Evolutionary conservation across 2,113 vertebrate species (phyloP).

Genomic region (Hemicordylus capensis): DNA sequence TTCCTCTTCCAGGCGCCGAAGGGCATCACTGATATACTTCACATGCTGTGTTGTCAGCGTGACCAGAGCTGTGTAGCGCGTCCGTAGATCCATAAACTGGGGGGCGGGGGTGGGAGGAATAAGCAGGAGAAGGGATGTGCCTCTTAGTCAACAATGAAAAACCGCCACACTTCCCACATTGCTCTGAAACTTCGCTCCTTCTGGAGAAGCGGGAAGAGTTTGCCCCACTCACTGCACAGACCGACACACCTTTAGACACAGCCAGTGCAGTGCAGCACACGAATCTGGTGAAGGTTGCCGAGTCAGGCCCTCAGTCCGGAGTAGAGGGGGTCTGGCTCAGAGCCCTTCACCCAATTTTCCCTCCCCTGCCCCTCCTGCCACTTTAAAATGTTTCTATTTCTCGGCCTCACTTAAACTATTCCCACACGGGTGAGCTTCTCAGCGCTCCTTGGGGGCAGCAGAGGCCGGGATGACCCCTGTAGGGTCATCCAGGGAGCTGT

Average conservation of each 20-base stretch:
- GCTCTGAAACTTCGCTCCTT: accelerated
- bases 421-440: slow-evolving; percentile 23
- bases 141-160: accelerated
- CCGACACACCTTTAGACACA: accelerated
- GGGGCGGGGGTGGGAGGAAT: neutral
- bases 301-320: neutral
- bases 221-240: neutral
- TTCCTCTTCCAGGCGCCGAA: slow-evolving; percentile 92
- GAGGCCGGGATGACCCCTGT: slow-evolving; percentile 49
- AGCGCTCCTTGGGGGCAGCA: slow-evolving; percentile 32
- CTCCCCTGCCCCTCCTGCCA: no score
- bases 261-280: neutral
- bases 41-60: slow-evolving; percentile 96
- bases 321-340: neutral
- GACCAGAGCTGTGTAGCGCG: slow-evolving; percentile 94
- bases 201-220: neutral
- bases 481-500: slow-evolving; percentile 49
- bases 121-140: accelerated
- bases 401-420: slow-evolving; percentile 37
- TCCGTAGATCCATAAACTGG: slow-evolving; percentile 98
- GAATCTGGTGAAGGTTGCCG: neutral
- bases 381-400: no score
- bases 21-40: slow-evolving; percentile 96
- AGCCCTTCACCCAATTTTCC: no score
- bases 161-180: accelerated